Conservation (phyloP, 2,113 vertebrate genomes). For the Pterophyllum scalare region DNA sequence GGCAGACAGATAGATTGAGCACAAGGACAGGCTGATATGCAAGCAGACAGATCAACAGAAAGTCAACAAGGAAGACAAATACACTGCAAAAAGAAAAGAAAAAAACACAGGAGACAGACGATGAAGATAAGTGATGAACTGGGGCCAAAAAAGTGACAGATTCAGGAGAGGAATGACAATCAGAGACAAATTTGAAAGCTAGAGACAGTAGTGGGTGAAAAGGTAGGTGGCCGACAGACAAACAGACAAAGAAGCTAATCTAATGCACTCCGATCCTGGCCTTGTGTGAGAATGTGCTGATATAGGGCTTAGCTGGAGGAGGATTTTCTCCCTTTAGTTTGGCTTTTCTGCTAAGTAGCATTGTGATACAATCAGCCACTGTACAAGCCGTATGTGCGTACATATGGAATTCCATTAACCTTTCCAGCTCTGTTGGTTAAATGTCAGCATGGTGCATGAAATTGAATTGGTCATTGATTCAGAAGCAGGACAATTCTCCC, state of each 20-base stretch:
- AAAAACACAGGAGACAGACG: not conserved
- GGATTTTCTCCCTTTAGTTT: slow-evolving; percentile 69
- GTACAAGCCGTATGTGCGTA: slow-evolving; percentile 58
- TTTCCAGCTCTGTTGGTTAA: slow-evolving; percentile 75
- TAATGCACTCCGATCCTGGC: slow-evolving; percentile 37
- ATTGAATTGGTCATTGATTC: slow-evolving; percentile 81
- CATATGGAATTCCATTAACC: slow-evolving; percentile 80
- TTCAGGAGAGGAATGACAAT: slow-evolving; percentile 20
- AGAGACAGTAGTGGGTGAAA: slow-evolving; percentile 35
- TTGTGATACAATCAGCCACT: slow-evolving; percentile 70
- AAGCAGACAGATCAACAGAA: slow-evolving; percentile 47
- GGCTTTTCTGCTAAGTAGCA: slow-evolving; percentile 68
- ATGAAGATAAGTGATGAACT: slow-evolving; percentile 14
- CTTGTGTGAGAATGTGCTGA: slow-evolving; percentile 59
- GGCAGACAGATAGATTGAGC: slow-evolving; percentile 37
- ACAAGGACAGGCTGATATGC: slow-evolving; percentile 26
- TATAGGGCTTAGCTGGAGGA: slow-evolving; percentile 59
- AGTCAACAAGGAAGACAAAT: not conserved
- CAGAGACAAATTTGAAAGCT: slow-evolving; percentile 14
- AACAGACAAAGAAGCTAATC: slow-evolving; percentile 50
- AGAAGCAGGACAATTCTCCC: slow-evolving; percentile 62
- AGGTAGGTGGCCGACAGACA: slow-evolving; percentile 28
- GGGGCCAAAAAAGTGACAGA: not conserved
- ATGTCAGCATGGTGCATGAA: slow-evolving; percentile 78
- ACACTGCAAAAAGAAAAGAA: not conserved